phyloP scores from a whole-genome alignment of 2,888 invertebrate genomes.

The Erannis defoliaria region DNA sequence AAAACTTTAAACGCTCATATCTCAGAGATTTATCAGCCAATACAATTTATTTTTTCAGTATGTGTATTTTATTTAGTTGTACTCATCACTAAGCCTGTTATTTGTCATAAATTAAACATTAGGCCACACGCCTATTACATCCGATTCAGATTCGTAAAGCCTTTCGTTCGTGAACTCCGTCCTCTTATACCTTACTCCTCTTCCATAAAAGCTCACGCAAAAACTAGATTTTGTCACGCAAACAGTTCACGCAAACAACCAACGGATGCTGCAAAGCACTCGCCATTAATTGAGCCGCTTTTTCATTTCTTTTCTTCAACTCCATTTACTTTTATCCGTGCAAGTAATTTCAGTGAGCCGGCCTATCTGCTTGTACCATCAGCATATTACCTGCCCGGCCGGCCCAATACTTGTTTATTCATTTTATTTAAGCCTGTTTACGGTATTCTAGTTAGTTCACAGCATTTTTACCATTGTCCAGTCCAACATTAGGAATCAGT shows the following conservation, averaged over 20 bases:
- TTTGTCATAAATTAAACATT: too few relatives aligned
- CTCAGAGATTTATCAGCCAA: too few relatives aligned
- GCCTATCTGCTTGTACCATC: constrained; percentile 33
- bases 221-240: constrained; percentile 80
- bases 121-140: too few relatives aligned
- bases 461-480: too few relatives aligned
- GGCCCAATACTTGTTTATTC: constrained; percentile 8
- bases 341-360: constrained; percentile 40
- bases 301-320: constrained; percentile 59
- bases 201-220: constrained; percentile 50
- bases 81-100: too few relatives aligned
- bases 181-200: constrained; percentile 54
- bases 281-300: constrained; percentile 74
- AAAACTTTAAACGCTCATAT: too few relatives aligned
- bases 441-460: background rate
- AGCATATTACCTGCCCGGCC: constrained; percentile 17
- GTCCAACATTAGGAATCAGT: too few relatives aligned
- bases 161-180: background rate
- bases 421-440: constrained; percentile 10
- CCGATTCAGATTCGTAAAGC: too few relatives aligned
- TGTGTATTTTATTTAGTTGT: too few relatives aligned
- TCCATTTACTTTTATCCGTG: constrained; percentile 47
- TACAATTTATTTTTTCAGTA: too few relatives aligned
- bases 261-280: constrained; percentile 74
- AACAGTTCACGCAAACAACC: constrained; percentile 59